phyloP scores from a whole-genome alignment of 2,113 vertebrate species.

The Aptenodytes forsteri region DNA sequence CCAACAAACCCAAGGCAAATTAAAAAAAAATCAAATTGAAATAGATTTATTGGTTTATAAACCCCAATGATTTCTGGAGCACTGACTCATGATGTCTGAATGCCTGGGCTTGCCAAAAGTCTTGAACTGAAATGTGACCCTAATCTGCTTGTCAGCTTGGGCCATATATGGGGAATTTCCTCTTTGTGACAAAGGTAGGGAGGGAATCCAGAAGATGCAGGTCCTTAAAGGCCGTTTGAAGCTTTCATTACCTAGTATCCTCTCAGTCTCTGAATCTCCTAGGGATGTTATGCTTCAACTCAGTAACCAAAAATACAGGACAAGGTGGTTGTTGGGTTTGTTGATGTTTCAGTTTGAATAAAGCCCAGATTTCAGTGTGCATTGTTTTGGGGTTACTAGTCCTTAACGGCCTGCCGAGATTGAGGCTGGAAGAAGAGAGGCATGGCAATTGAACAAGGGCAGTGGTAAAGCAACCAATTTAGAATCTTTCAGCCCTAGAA shows the following conservation, averaged over 20 bases:
- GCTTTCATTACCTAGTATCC: background rate
- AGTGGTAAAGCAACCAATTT: background rate
- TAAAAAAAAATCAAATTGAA: background rate
- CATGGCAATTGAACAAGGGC: accelerated
- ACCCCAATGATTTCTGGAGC: background rate
- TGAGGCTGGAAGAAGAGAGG: background rate
- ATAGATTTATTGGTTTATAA: background rate
- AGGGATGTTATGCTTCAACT: background rate
- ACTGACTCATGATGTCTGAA: slow-evolving; percentile 36
- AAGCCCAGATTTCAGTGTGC: background rate
- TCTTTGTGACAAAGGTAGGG: background rate
- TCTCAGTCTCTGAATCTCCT: background rate
- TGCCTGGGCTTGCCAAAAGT: slow-evolving; percentile 7
- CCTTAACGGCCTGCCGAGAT: background rate
- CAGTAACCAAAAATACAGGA: background rate
- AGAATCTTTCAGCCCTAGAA: background rate
- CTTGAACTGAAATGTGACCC: background rate
- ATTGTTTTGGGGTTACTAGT: background rate
- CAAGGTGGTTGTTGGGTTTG: background rate
- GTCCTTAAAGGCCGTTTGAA: background rate
- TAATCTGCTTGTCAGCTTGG: background rate
- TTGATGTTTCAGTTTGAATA: background rate
- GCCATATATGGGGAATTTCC: slow-evolving; percentile 17
- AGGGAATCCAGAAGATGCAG: background rate
- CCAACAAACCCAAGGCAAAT: background rate